Evolutionary conservation across 1,140 invertebrate species (phyloP).

Genomic region (Cydia splendana): DNA sequence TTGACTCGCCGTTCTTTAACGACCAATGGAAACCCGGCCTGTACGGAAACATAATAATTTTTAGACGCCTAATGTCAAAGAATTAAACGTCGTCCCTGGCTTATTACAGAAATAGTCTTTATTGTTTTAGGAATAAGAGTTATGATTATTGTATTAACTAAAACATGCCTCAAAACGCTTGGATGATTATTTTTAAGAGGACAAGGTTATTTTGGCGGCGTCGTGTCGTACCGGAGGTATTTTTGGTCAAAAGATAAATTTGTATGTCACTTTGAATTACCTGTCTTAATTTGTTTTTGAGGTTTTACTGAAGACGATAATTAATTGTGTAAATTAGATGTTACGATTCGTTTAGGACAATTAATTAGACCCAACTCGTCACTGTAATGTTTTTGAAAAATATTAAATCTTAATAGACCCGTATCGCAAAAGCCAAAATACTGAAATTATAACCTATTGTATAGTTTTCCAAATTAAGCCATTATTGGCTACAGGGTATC

Average conservation of each 20-base stretch:
- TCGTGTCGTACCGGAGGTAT: neutral
- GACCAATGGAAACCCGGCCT: neutral
- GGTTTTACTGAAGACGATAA: neutral
- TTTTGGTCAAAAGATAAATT: neutral
- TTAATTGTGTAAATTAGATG: too few species aligned
- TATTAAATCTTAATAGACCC: too few species aligned
- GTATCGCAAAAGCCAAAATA: too few species aligned
- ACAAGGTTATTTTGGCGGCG: neutral
- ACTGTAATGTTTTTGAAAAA: too few species aligned
- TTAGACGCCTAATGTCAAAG: neutral
- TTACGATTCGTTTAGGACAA: too few species aligned
- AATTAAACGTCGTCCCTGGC: neutral
- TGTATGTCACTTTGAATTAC: neutral
- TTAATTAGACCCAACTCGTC: too few species aligned
- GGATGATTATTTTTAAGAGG: neutral
- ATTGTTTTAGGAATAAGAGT: neutral
- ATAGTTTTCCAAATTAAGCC: too few species aligned
- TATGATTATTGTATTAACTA: neutral
- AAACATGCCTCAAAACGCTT: neutral
- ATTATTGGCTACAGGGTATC: too few species aligned
- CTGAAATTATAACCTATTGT: too few species aligned
- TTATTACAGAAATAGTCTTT: neutral
- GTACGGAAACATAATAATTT: neutral
- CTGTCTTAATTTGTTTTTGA: constrained; percentile 1
- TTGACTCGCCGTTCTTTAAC: too few species aligned